These are phyloP conservation scores for Cataglyphis livida DNA, from an alignment of 2,888 invertebrate species.

Conservation along the genomic window DNA sequence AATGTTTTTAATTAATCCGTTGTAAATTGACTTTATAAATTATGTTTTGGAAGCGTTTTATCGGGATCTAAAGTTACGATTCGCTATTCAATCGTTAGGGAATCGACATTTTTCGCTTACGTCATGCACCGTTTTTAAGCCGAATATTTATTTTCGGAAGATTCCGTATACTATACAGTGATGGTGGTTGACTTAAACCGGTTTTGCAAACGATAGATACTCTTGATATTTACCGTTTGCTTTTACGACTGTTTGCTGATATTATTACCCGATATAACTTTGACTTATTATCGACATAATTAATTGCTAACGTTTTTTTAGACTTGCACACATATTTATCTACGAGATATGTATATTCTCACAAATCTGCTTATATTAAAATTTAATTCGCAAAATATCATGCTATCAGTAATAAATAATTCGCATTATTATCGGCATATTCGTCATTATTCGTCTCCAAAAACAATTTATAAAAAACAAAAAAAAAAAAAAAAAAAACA, in stretches of 20 bases:
- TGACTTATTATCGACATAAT: constrained; percentile 13
- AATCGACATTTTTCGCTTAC: constrained; percentile 40
- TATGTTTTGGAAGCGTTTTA: constrained; percentile 55
- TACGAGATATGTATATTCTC: neutral
- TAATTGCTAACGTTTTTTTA: constrained; percentile 33
- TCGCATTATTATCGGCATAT: neutral
- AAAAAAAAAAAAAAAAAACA: neutral
- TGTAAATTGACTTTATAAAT: constrained; percentile 68
- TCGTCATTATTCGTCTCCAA: neutral
- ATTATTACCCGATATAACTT: constrained; percentile 24
- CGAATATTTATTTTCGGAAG: constrained; percentile 34
- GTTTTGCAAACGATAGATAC: constrained; percentile 33
- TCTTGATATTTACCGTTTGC: constrained; percentile 28
- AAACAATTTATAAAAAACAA: neutral
- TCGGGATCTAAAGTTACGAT: constrained; percentile 37
- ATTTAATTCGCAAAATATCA: neutral
- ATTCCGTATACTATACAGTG: neutral
- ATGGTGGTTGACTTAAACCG: constrained; percentile 12
- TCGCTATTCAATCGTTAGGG: constrained; percentile 29
- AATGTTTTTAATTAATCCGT: constrained; percentile 71
- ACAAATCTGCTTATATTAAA: neutral
- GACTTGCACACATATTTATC: neutral
- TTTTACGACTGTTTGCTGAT: constrained; percentile 26
- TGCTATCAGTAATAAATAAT: neutral
- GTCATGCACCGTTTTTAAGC: constrained; percentile 39